Percentiles rank a stretch among this genome's conserved stretches.
Evolutionary conservation across 1,140 invertebrate species (phyloP).

Genomic region (Rhyacophila brunnea): DNA sequence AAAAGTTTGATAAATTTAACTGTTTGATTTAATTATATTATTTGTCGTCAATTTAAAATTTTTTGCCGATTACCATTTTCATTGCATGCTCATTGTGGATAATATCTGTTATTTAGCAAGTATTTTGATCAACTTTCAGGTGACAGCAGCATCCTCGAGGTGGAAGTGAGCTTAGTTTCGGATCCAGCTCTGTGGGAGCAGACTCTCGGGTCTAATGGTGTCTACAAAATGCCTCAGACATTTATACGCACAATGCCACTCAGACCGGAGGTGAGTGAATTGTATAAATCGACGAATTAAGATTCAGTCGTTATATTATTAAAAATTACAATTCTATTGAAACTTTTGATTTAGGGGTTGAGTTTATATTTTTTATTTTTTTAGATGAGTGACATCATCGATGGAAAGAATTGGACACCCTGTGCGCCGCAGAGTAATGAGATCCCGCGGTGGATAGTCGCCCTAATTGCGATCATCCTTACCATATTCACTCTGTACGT

Average conservation of each 20-base stretch:
- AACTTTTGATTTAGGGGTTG: no score
- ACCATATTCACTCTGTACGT: slow-evolving; percentile 31
- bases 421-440: slow-evolving; percentile 23
- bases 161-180: slow-evolving; percentile 31
- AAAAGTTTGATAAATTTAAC: background rate
- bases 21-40: background rate
- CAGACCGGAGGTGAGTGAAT: slow-evolving; percentile 26
- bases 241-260: slow-evolving; percentile 29
- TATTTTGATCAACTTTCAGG: slow-evolving; percentile 9
- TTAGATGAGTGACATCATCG: slow-evolving; percentile 22
- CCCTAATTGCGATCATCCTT: slow-evolving; percentile 19
- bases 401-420: slow-evolving; percentile 27
- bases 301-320: no score
- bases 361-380: slow-evolving; percentile 6
- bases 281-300: no score
- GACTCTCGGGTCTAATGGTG: slow-evolving; percentile 12
- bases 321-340: background rate
- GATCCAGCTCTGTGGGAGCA: slow-evolving; percentile 29
- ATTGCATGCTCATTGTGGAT: no score
- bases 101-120: no score
- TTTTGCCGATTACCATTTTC: background rate
- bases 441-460: slow-evolving; percentile 30
- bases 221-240: slow-evolving; percentile 32
- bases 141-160: slow-evolving; percentile 27
- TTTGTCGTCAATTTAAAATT: background rate